Evolutionary conservation across 1,140 invertebrate genomes (phyloP), one percentile per base, ranked within the genome.

Genomic region (Trissolcus basalis): DNA sequence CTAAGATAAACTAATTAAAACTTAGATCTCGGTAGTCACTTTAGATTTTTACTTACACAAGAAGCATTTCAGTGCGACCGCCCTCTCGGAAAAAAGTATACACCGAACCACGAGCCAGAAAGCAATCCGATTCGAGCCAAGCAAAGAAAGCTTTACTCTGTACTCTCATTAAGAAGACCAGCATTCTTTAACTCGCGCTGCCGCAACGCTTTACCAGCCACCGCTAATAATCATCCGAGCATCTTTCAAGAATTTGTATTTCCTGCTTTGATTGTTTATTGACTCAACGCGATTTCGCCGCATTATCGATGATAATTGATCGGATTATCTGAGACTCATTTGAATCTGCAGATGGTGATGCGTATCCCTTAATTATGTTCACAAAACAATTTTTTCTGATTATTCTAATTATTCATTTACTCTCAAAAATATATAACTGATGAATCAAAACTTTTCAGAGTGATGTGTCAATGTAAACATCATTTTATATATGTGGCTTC

Each of bases 1-100:
- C 86, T 85, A 88, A 89, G 87, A 89, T 89, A 89, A 88, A 89
- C 87, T 89, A 89, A 89, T 89, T 89, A 89, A 89, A 89, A 89
- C 87, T 89, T 89, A 88, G 87, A 89, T 88, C 86, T 89, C 85
- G 86, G 87, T 88, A 89, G 86, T 88, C 86, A 88, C 87, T 89
- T 89, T 89, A 88, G 86, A 89, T 88, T 89, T 89, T 89, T 89
- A 88, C 87, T 89, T 88, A 89, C 87, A 89, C 86, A 89, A 86
- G 86, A 89, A 88, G 87, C 87, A 89, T 89, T 88, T 89, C 87
- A 89, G 81, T 83, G 78, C 78, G 82, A 83, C 80, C 69, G 81
- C 69, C 80, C 78, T 74, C 71, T 71, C 75, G 74, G 69, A 81
- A 83, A 80, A 81, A 81, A 81, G 82, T 83, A 81, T 85, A 85